Conservation (phyloP, 2,797 vertebrate species). For the Hippopotamyrus pictus region DNA sequence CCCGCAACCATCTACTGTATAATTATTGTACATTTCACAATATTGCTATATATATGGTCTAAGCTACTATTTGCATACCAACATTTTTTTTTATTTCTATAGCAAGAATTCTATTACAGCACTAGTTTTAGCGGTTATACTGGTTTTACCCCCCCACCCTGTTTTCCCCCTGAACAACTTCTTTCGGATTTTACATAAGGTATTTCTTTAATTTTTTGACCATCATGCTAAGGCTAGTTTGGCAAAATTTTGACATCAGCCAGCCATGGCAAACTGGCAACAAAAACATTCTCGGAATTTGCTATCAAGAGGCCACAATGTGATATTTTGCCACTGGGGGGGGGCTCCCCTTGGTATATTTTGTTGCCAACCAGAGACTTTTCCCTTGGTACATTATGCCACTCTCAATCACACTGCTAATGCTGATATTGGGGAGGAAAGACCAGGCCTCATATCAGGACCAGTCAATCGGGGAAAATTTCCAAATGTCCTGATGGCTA, state of each 20-base stretch:
- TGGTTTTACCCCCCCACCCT: too few species aligned
- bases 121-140: neutral
- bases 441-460: neutral
- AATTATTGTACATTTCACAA: neutral
- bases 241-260: neutral
- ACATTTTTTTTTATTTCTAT: neutral
- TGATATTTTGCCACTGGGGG: neutral
- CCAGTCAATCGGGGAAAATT: neutral
- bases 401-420: neutral
- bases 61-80: neutral
- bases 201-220: neutral
- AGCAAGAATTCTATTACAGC: neutral
- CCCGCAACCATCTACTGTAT: neutral
- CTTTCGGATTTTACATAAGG: neutral
- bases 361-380: neutral
- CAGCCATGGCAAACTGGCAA: neutral
- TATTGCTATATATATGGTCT: neutral
- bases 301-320: neutral
- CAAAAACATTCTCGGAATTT: neutral
- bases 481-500: neutral
- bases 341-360: neutral
- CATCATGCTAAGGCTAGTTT: neutral
- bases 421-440: neutral
- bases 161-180: neutral
- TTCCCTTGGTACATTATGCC: neutral